A percentile compares a stretch with the other conserved stretches of the same genome.
These are phyloP conservation scores for Tribolium madens DNA, from an alignment of 1,140 invertebrate species.

Conservation along the genomic window DNA sequence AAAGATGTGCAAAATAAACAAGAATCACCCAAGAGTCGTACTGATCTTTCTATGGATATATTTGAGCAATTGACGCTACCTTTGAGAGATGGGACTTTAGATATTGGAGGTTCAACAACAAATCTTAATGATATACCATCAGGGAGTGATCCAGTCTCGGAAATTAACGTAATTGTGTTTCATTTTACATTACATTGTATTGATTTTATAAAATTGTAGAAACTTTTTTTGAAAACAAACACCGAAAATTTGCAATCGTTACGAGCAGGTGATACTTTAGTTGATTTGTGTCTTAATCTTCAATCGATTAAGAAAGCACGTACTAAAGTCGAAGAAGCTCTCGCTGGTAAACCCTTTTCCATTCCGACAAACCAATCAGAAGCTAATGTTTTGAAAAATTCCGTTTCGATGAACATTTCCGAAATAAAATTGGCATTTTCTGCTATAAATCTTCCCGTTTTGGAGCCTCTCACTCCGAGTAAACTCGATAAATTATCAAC, in stretches of 20 bases:
- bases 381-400: conserved; percentile 77
- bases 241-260: conserved; percentile 70
- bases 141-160: conserved; percentile 60
- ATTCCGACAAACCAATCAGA: conserved; percentile 80
- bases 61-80: conserved; percentile 76
- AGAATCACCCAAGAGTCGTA: conserved; percentile 71
- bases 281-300: conserved; percentile 82
- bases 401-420: conserved; percentile 79
- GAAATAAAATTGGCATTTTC: conserved; percentile 87
- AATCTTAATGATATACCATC: conserved; percentile 60
- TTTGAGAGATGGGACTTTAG: conserved; percentile 68
- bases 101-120: conserved; percentile 57
- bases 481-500: conserved; percentile 86
- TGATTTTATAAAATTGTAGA: conserved; percentile 62
- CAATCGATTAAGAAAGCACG: conserved; percentile 82
- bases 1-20: conserved; percentile 70
- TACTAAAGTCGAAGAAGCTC: conserved; percentile 77
- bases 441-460: conserved; percentile 84
- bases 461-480: conserved; percentile 86
- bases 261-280: conserved; percentile 82
- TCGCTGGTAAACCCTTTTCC: conserved; percentile 74
- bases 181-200: background rate
- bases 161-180: conserved; percentile 61
- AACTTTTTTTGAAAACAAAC: conserved; percentile 72
- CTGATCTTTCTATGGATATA: conserved; percentile 74